phyloP scores from a whole-genome alignment of 2,888 invertebrate genomes.

The Cinara cedri region DNA sequence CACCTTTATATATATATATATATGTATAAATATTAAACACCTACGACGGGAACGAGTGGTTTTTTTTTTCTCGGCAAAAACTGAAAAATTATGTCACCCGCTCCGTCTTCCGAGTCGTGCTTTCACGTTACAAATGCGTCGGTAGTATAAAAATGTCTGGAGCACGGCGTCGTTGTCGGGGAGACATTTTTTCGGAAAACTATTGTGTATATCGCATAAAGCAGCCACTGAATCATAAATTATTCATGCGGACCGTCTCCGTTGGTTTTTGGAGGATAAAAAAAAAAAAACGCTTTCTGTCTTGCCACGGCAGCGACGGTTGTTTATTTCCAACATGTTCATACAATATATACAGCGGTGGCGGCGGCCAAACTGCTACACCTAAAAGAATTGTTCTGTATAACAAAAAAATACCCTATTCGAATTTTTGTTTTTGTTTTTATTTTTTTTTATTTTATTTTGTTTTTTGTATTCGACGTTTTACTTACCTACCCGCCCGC shows the following conservation, averaged over 20 bases:
- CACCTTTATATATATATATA: too few species aligned
- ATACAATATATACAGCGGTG: background rate
- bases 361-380: background rate
- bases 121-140: slow-evolving; percentile 15
- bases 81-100: slow-evolving; percentile 33
- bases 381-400: too few species aligned
- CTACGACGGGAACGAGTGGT: too few species aligned
- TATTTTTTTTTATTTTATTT: too few species aligned
- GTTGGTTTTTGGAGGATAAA: slow-evolving; percentile 27
- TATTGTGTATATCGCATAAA: slow-evolving; percentile 18
- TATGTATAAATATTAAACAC: background rate
- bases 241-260: slow-evolving; percentile 34
- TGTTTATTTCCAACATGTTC: slow-evolving; percentile 42
- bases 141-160: slow-evolving; percentile 32
- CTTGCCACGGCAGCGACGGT: slow-evolving; percentile 15
- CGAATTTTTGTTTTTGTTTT: too few species aligned
- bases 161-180: too few species aligned
- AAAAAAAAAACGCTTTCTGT: slow-evolving; percentile 12
- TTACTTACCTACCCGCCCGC: too few species aligned
- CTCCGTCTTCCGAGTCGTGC: slow-evolving; percentile 20
- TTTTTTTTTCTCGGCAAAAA: background rate
- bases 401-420: too few species aligned
- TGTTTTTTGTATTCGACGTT: too few species aligned
- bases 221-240: slow-evolving; percentile 35
- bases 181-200: slow-evolving; percentile 47